Conservation (phyloP, 2,113 vertebrate species). For the Chlorocebus sabaeus region DNA sequence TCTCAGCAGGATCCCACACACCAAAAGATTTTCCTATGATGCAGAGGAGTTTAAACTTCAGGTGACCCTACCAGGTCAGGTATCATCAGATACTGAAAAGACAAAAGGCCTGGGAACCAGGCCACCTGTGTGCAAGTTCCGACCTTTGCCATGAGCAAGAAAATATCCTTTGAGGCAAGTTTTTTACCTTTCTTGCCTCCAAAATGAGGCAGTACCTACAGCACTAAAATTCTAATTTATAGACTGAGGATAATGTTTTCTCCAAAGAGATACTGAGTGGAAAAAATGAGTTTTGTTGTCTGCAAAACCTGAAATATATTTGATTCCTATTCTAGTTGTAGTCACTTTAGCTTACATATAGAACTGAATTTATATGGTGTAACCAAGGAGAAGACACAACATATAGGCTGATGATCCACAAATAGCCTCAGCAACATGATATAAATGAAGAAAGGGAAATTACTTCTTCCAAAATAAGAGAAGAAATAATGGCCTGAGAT, state of each 20-base stretch:
- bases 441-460: slow-evolving; percentile 61
- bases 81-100: neutral
- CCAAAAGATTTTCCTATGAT: neutral
- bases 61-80: neutral
- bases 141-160: neutral
- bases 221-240: neutral
- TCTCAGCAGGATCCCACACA: neutral
- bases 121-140: neutral
- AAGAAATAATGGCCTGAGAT: slow-evolving; percentile 73
- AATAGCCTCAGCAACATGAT: slow-evolving; percentile 42
- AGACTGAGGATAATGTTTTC: neutral
- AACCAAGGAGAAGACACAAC: slow-evolving; percentile 40
- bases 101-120: neutral
- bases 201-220: neutral
- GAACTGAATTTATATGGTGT: slow-evolving; percentile 63
- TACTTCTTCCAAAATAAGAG: slow-evolving; percentile 41
- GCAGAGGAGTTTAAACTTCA: neutral
- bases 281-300: neutral
- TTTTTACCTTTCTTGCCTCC: neutral
- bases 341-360: neutral
- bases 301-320: neutral
- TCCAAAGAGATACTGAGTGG: neutral
- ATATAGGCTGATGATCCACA: slow-evolving; percentile 61
- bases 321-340: neutral
- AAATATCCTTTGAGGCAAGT: neutral